Evolutionary conservation across 1,140 invertebrate species (phyloP).

Genomic region (Epicauta chinensis): DNA sequence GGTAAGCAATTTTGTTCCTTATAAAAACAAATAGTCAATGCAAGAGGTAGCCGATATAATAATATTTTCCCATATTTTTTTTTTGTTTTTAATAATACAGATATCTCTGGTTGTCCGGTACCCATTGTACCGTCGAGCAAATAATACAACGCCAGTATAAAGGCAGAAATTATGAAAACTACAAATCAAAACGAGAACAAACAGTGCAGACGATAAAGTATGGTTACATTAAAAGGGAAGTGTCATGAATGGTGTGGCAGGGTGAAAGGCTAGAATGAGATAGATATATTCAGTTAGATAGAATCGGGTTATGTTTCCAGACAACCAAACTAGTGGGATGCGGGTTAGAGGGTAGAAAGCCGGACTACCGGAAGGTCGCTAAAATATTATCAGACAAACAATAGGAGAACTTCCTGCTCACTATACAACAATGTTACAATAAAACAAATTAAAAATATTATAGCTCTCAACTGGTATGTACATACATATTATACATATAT

Average conservation of each 20-base stretch:
- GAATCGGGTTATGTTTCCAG: no score
- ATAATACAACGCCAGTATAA: no score
- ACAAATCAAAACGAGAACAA: conserved; percentile 22
- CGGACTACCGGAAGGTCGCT: conserved; percentile 21
- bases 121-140: no score
- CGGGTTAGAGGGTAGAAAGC: conserved; percentile 5
- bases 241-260: conserved; percentile 16
- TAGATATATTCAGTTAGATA: neutral
- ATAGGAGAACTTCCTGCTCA: conserved; percentile 22
- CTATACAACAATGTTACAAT: conserved; percentile 22
- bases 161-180: conserved; percentile 20
- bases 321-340: no score
- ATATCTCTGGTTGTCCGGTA: no score
- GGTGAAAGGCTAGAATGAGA: neutral
- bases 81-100: no score
- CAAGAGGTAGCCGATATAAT: no score
- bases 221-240: conserved; percentile 23
- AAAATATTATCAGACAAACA: conserved; percentile 25
- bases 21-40: no score
- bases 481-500: neutral
- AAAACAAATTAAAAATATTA: conserved; percentile 26
- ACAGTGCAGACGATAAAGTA: conserved; percentile 20
- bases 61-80: no score
- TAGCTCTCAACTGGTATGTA: conserved; percentile 13
- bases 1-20: no score